Percentiles rank a stretch among this genome's conserved stretches.
Conservation (phyloP, 2,888 invertebrate species). For the Apamea crenata region DNA sequence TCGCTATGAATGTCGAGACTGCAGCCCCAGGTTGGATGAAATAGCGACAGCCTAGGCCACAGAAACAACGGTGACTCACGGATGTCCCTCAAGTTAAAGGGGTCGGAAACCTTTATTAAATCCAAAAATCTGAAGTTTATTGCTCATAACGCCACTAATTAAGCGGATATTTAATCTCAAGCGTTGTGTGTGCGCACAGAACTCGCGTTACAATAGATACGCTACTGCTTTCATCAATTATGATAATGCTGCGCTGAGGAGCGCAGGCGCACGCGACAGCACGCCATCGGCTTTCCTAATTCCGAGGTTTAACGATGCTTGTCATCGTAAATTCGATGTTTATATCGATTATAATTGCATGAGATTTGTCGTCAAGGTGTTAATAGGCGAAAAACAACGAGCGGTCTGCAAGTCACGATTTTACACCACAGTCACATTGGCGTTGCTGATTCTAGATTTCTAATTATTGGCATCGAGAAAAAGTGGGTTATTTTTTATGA, state of each 20-base stretch:
- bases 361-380: slow-evolving; percentile 56
- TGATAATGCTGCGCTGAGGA: slow-evolving; percentile 80
- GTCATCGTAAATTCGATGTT: slow-evolving; percentile 70
- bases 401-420: slow-evolving; percentile 48
- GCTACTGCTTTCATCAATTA: slow-evolving; percentile 88
- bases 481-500: slow-evolving; percentile 17
- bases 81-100: neutral
- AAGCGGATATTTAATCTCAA: slow-evolving; percentile 36
- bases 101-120: neutral
- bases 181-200: slow-evolving; percentile 54
- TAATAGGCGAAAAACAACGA: slow-evolving; percentile 44
- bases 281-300: slow-evolving; percentile 82
- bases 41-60: too few species aligned
- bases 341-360: slow-evolving; percentile 62
- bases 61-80: neutral
- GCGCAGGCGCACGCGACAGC: slow-evolving; percentile 73
- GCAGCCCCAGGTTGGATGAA: neutral
- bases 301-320: slow-evolving; percentile 76
- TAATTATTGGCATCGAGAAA: slow-evolving; percentile 41
- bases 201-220: slow-evolving; percentile 66
- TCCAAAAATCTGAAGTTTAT: slow-evolving; percentile 5
- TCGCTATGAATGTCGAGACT: too few species aligned
- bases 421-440: neutral
- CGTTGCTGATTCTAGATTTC: slow-evolving; percentile 42
- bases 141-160: slow-evolving; percentile 17